Evolutionary conservation across 2,888 invertebrate species (phyloP).

Genomic region (Erannis defoliaria): DNA sequence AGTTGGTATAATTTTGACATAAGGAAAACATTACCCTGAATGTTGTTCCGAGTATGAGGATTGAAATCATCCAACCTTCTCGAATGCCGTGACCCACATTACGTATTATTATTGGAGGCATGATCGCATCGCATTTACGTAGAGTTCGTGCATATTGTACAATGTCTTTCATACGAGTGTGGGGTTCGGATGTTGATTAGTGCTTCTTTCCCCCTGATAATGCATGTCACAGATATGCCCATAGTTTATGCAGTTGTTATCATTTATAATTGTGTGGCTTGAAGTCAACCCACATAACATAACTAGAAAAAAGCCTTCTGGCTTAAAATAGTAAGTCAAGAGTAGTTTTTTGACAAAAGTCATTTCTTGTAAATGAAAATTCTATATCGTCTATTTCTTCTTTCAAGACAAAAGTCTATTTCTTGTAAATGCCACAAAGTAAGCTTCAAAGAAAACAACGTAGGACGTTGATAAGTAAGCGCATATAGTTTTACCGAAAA

Average conservation of each 20-base stretch:
- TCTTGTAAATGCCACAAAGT: no score
- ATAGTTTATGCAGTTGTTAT: not conserved
- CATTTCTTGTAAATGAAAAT: no score
- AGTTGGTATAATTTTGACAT: slow-evolving; percentile 9
- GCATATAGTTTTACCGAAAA: no score
- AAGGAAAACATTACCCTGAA: slow-evolving; percentile 54
- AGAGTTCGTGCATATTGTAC: slow-evolving; percentile 3
- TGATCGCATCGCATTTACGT: slow-evolving; percentile 56
- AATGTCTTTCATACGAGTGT: not conserved
- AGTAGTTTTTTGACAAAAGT: no score
- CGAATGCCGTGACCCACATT: slow-evolving; percentile 78
- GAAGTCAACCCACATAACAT: no score
- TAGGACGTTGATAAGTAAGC: no score
- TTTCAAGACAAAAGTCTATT: no score
- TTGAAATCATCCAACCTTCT: slow-evolving; percentile 62
- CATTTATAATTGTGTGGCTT: no score
- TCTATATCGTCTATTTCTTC: no score
- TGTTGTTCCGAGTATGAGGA: slow-evolving; percentile 48
- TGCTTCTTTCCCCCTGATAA: not conserved
- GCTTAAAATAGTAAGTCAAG: no score
- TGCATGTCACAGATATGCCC: not conserved
- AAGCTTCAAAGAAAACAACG: no score
- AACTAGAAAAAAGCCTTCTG: no score
- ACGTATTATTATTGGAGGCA: slow-evolving; percentile 70
- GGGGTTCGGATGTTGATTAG: not conserved